Base-by-base conservation (phyloP, 2,113 vertebrate species). In the Numida meleagris region DNA sequence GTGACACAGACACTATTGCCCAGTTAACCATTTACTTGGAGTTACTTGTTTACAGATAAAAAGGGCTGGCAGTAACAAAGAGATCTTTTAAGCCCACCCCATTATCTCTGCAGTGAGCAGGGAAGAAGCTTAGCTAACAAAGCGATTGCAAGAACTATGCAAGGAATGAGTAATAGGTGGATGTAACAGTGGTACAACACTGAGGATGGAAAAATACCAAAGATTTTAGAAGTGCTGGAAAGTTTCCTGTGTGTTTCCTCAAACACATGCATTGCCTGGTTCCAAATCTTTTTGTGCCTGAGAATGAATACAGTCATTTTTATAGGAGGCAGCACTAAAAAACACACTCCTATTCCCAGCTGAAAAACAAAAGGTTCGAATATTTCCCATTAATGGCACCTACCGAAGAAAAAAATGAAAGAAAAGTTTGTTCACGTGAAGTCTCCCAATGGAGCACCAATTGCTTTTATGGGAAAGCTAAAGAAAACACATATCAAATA, bases 401-500 rank as follows among this genome's bases (percentile, higher is more conserved):
- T 91, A 40, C 48, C 73, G 72, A 79, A 94, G 19, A 73, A 50
- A 79, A 72, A 34, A 82, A 68, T 58, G 62, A 51, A 46, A 78
- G 38, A 82, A 82, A 31, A 29, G 27, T 83, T 84, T 91, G 14
- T 74, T 94, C 71, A 6, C 18, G 3, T 34, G 46, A 86, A 96
- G 86, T 65, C 42, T 95, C 86, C 74, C 93, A 86, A 34, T 71
- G 74, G 71, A 96, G 77, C 63, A 9, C 33, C n/a, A 74, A 76
- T 88, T 91, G 55, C 62, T 67, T 86, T 94, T 90, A 61, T 62
- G 34, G 82, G 67, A 88, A 92, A 96, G 71, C 40, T 93, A 96
- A 95, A 95, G 94, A 87, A 97, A 94, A 92, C 34, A 73, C 20
- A 50, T 63, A 83, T 90, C 68, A 93, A 90, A 93, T 53, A 85